These are phyloP conservation scores for Hermodice carunculata DNA, from an alignment of 2,888 invertebrate species.

Conservation along the genomic window DNA sequence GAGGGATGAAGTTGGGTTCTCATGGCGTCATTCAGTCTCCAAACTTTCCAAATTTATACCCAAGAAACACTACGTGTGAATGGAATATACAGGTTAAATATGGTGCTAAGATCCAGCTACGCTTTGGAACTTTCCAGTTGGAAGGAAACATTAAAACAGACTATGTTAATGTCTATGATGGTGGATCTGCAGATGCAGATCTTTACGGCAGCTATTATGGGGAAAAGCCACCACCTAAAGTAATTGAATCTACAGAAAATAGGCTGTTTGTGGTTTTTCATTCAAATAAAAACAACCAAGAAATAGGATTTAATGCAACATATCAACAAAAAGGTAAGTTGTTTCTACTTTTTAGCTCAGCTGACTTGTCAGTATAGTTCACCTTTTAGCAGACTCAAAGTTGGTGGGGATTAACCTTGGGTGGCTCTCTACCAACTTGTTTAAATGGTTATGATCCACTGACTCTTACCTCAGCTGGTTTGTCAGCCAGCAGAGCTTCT, in stretches of 20 bases:
- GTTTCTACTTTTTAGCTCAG: too few species aligned
- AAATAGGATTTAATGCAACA: conserved; percentile 51
- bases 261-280: conserved; percentile 46
- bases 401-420: too few species aligned
- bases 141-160: conserved; percentile 40
- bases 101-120: conserved; percentile 41
- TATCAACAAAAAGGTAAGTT: conserved; percentile 53
- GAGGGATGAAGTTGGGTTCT: conserved; percentile 28
- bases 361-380: too few species aligned
- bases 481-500: too few species aligned
- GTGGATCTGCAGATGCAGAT: conserved; percentile 35
- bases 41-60: conserved; percentile 42
- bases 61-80: conserved; percentile 41
- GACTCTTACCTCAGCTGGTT: too few species aligned
- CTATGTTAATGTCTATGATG: conserved; percentile 49
- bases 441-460: too few species aligned
- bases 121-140: conserved; percentile 28
- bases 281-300: conserved; percentile 33
- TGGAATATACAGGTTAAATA: conserved; percentile 46
- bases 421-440: too few species aligned
- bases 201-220: conserved; percentile 46
- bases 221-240: conserved; percentile 29
- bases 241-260: conserved; percentile 46
- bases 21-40: conserved; percentile 48
- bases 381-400: too few species aligned